A percentile compares a stretch with the other conserved stretches of the same genome.
These are phyloP conservation scores for Butastur rufipennis DNA, from an alignment of 2,113 vertebrate species.

Conservation along the genomic window DNA sequence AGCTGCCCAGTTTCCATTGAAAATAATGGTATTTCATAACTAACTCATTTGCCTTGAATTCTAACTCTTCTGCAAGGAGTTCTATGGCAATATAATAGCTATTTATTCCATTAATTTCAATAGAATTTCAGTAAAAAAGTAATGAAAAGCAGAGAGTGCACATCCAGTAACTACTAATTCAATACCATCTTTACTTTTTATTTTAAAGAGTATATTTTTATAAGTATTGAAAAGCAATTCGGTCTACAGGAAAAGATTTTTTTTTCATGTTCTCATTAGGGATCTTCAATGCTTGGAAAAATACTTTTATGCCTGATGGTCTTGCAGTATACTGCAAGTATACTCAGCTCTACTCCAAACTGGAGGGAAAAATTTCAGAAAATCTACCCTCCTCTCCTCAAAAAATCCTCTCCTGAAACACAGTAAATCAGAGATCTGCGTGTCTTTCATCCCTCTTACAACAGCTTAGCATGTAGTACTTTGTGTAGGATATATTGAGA, in stretches of 20 bases:
- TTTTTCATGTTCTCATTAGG: background rate
- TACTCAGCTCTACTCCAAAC: background rate
- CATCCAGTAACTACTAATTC: background rate
- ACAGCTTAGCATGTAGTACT: background rate
- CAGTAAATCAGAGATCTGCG: background rate
- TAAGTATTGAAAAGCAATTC: slow-evolving; percentile 1
- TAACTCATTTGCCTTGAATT: background rate
- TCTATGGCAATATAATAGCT: background rate
- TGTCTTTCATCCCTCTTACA: background rate
- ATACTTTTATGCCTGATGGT: background rate
- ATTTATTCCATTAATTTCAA: slow-evolving; percentile 39
- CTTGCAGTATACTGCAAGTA: background rate
- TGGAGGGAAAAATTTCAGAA: background rate
- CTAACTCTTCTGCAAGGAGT: background rate
- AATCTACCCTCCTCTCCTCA: background rate
- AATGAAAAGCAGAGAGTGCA: background rate
- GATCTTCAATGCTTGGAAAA: background rate
- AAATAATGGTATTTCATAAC: background rate
- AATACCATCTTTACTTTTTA: background rate
- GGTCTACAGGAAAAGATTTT: background rate
- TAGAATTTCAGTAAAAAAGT: background rate
- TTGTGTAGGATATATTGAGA: background rate
- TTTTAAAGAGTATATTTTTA: background rate
- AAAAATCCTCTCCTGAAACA: background rate
- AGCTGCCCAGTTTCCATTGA: background rate